Conservation (phyloP, 2,797 vertebrate species). For the Pelodytes ibericus region DNA sequence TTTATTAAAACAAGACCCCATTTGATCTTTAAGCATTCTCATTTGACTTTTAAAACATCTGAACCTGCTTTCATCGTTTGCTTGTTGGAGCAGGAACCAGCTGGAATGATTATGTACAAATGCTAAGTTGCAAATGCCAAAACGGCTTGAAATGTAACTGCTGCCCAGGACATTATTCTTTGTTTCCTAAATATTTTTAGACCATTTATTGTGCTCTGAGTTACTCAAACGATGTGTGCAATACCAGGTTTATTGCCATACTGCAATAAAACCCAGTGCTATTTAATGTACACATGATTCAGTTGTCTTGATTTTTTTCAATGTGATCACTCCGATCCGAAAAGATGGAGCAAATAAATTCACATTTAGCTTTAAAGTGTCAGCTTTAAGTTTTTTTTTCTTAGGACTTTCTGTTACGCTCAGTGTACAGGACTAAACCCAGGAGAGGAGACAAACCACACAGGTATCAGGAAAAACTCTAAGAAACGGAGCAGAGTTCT, state of each 20-base stretch:
- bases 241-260: slow-evolving; percentile 29
- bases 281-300: not conserved
- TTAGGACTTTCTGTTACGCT: too few relatives aligned
- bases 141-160: slow-evolving; percentile 6
- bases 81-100: slow-evolving; percentile 34
- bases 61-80: slow-evolving; percentile 40
- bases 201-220: slow-evolving; percentile 20
- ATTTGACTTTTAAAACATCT: slow-evolving; percentile 53
- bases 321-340: too few relatives aligned
- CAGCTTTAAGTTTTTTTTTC: too few relatives aligned
- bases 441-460: too few relatives aligned
- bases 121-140: slow-evolving; percentile 24
- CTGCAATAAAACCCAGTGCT: slow-evolving; percentile 19
- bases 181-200: slow-evolving; percentile 34
- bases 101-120: slow-evolving; percentile 41
- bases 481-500: too few relatives aligned
- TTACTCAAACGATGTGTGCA: slow-evolving; percentile 23
- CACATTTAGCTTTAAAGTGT: too few relatives aligned
- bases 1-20: slow-evolving; percentile 47
- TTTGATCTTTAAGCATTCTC: slow-evolving; percentile 47
- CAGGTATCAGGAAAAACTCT: too few relatives aligned
- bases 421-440: too few relatives aligned
- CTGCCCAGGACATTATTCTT: slow-evolving; percentile 15
- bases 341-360: too few relatives aligned
- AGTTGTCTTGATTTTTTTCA: too few relatives aligned